Evolutionary conservation across 1,140 invertebrate genomes (phyloP).

Genomic region (Papilio polytes): DNA sequence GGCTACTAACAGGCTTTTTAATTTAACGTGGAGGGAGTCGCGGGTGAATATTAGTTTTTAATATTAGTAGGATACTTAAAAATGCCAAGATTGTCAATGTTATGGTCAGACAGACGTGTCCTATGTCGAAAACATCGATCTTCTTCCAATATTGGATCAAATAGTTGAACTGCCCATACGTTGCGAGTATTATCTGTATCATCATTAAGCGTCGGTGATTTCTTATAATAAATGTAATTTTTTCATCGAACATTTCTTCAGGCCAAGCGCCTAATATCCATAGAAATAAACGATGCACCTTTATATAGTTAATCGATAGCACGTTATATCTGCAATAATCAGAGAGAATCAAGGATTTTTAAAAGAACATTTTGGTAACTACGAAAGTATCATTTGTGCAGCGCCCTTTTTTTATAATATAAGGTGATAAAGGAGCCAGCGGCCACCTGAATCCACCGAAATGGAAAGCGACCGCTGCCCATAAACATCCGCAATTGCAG

Average conservation of each 20-base stretch:
- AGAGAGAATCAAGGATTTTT: too few species aligned
- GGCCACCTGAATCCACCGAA: too few species aligned
- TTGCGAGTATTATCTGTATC: not conserved
- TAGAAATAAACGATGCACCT: conserved; percentile 9
- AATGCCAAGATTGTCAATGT: not conserved
- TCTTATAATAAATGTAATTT: not conserved
- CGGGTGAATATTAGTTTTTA: too few species aligned
- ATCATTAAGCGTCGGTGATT: not conserved
- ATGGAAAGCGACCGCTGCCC: too few species aligned
- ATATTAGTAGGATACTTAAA: conserved; percentile 19
- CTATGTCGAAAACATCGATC: conserved; percentile 13
- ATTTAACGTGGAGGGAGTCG: too few species aligned
- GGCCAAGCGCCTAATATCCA: conserved; percentile 29
- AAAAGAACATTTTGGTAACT: too few species aligned
- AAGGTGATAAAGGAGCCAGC: too few species aligned
- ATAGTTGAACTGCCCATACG: conserved; percentile 19
- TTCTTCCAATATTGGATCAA: not conserved
- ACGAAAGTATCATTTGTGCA: too few species aligned
- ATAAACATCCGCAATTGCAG: too few species aligned
- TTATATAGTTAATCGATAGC: conserved; percentile 14
- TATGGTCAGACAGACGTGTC: conserved; percentile 20
- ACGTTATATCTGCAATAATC: not conserved
- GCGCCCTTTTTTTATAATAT: too few species aligned
- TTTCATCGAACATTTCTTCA: conserved; percentile 28
- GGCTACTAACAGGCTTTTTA: too few species aligned